Conservation (phyloP, 2,113 vertebrate species). For the Solenodon paradoxus region DNA sequence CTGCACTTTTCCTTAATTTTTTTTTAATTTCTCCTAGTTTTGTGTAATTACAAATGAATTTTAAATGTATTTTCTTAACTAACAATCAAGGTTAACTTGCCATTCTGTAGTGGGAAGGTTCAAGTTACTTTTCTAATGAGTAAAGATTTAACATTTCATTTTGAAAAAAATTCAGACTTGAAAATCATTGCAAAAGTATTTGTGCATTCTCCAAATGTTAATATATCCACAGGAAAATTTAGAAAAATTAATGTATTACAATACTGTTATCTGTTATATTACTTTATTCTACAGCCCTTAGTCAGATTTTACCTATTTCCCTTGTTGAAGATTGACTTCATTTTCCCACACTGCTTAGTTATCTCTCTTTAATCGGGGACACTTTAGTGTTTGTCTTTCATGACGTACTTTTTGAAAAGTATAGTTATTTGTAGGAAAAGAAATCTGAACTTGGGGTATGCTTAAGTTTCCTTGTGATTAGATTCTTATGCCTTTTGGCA, state of each 20-base stretch:
- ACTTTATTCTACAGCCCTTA: neutral
- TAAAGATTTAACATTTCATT: neutral
- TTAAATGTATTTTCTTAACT: neutral
- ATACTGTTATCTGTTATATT: neutral
- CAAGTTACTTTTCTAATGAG: neutral
- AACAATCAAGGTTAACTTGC: conserved; percentile 4
- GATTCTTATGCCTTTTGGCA: neutral
- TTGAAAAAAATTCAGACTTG: neutral
- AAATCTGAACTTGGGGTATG: neutral
- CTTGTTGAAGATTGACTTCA: neutral
- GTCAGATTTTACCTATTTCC: neutral
- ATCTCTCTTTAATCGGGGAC: neutral
- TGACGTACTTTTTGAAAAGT: too few species aligned
- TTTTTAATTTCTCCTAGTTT: too few species aligned
- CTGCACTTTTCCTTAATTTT: too few species aligned
- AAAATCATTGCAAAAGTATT: neutral
- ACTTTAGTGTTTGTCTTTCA: neutral
- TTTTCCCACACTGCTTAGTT: neutral
- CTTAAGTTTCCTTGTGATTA: neutral
- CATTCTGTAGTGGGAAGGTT: neutral
- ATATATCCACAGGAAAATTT: neutral
- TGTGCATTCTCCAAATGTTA: conserved; percentile 1
- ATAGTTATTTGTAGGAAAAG: neutral
- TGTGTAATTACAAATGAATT: neutral
- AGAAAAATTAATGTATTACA: neutral